Percentiles rank a stretch among this genome's conserved stretches.
Conservation (phyloP, 2,888 invertebrate genomes). For the Elgonia sp. region DNA sequence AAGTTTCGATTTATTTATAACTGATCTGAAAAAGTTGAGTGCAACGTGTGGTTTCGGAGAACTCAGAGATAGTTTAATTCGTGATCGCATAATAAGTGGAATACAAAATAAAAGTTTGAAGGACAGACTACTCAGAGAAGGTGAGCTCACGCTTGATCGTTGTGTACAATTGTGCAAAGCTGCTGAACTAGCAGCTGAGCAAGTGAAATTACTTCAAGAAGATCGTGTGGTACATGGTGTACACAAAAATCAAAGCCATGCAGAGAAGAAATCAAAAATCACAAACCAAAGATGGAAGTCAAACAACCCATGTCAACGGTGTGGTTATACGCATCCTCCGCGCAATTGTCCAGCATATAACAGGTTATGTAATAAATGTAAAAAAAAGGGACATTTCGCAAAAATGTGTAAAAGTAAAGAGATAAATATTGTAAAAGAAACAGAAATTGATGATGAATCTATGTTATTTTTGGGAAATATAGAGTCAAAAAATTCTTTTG, state of each 20-base stretch:
- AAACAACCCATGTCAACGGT: no score
- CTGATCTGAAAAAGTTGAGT: conserved; percentile 75
- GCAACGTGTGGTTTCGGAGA: conserved; percentile 74
- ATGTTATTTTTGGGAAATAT: neutral
- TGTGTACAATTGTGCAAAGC: neutral
- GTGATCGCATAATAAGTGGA: neutral
- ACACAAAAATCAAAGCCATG: neutral
- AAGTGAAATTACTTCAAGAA: neutral
- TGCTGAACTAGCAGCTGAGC: neutral
- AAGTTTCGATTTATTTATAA: conserved; percentile 75
- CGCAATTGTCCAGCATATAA: neutral
- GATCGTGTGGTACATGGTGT: neutral
- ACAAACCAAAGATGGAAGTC: neutral
- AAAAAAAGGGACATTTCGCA: neutral
- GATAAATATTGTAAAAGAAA: neutral
- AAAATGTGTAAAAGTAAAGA: neutral
- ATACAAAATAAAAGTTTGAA: neutral
- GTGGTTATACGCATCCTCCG: no score
- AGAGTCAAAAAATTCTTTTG: neutral
- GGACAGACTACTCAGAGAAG: neutral
- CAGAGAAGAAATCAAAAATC: neutral
- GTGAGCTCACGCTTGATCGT: neutral
- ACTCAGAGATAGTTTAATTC: conserved; percentile 76
- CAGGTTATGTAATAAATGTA: conserved; percentile 3
- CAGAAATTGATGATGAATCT: neutral